Percentiles rank a stretch among this genome's conserved stretches.
These are phyloP conservation scores for Eciton burchellii DNA, from an alignment of 1,140 invertebrate genomes.

Conservation along the genomic window DNA sequence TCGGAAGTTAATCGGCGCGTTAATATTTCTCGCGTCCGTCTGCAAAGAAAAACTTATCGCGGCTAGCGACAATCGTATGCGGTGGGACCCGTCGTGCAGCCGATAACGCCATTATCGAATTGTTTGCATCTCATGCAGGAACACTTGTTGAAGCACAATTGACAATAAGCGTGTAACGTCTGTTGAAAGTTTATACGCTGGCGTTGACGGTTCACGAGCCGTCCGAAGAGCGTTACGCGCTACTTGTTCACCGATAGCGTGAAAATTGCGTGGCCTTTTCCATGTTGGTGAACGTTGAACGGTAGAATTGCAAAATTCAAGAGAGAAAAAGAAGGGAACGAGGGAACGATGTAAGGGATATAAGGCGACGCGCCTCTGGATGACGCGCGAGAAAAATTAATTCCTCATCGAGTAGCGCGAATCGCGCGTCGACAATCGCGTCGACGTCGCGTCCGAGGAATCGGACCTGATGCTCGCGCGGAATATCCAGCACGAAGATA, in stretches of 20 bases:
- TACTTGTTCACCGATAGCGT: constrained; percentile 47
- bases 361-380: too few species aligned
- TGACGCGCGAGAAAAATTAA: too few species aligned
- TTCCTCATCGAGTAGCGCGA: too few species aligned
- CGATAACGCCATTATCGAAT: constrained; percentile 52
- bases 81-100: neutral
- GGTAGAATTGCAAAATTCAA: neutral
- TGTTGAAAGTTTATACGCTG: constrained; percentile 28
- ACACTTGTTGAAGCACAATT: constrained; percentile 67
- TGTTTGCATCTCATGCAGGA: constrained; percentile 58
- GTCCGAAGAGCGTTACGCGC: constrained; percentile 30
- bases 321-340: neutral
- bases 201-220: neutral
- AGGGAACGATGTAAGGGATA: too few species aligned
- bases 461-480: too few species aligned
- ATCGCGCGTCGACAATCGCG: too few species aligned
- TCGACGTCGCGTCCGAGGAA: too few species aligned
- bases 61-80: neutral
- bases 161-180: constrained; percentile 45
- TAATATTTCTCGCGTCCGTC: constrained; percentile 14
- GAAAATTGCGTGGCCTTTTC: constrained; percentile 52
- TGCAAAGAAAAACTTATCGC: constrained; percentile 11
- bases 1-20: constrained; percentile 4
- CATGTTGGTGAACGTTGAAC: neutral
- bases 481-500: neutral